Percentiles rank a stretch among this genome's conserved stretches.
Conservation (phyloP, 2,888 invertebrate genomes). For the Synergus japonicus region DNA sequence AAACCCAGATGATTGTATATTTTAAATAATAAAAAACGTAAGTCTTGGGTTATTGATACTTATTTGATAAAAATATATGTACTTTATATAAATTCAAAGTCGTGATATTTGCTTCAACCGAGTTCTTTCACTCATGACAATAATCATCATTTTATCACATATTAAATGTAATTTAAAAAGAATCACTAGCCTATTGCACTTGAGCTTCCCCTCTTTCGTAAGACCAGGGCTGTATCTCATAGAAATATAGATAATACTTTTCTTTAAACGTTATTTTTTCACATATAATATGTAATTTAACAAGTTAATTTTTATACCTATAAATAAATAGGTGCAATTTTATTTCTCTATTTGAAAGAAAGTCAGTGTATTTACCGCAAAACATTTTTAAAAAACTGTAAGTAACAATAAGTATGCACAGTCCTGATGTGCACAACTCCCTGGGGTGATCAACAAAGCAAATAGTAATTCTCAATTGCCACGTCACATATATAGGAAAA, state of each 20-base stretch:
- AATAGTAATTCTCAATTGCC: conserved; percentile 1
- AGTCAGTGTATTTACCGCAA: not conserved
- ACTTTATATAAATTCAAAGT: not conserved
- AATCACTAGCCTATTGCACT: not conserved
- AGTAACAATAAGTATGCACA: not conserved
- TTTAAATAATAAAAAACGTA: no score
- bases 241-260: not conserved
- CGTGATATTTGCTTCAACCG: not conserved
- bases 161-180: not conserved
- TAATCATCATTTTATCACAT: not conserved
- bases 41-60: no score
- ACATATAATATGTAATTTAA: not conserved
- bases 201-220: not conserved
- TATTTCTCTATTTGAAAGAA: not conserved
- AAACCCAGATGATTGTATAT: no score
- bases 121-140: not conserved
- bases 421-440: not conserved
- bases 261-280: not conserved
- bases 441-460: not conserved
- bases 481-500: not conserved
- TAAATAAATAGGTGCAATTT: not conserved
- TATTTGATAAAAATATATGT: not conserved
- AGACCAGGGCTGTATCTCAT: not conserved
- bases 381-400: not conserved
- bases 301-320: not conserved